A percentile compares a stretch with the other conserved stretches of the same genome.
Evolutionary conservation across 1,140 invertebrate genomes (phyloP).

Genomic region (Drosophila mayri): DNA sequence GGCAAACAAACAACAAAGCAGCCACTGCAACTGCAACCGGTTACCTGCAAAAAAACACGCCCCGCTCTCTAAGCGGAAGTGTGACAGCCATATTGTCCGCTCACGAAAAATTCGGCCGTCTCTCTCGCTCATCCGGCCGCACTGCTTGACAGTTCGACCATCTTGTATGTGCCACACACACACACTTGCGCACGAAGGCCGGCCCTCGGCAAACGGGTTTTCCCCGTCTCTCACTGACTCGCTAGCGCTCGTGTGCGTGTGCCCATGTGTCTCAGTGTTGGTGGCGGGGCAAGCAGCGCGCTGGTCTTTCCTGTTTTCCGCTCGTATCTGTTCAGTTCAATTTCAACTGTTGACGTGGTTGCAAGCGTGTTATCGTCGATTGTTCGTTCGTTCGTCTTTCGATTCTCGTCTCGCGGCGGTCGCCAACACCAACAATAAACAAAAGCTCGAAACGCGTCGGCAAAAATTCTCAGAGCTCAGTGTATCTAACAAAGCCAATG

Average conservation of each 20-base stretch:
- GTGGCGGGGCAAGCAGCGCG: slow-evolving; percentile 39
- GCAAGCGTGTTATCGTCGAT: slow-evolving; percentile 57
- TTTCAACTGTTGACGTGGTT: slow-evolving; percentile 84
- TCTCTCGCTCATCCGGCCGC: slow-evolving; percentile 20
- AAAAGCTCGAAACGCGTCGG: slow-evolving; percentile 70
- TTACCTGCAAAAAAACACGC: slow-evolving; percentile 79
- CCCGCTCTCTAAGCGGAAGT: slow-evolving; percentile 61
- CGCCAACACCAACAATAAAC: slow-evolving; percentile 47
- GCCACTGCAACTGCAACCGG: slow-evolving; percentile 73
- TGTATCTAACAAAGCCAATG: slow-evolving; percentile 12
- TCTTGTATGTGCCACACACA: slow-evolving; percentile 74
- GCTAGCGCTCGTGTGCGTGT: slow-evolving; percentile 12
- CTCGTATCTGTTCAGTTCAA: slow-evolving; percentile 79
- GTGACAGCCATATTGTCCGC: slow-evolving; percentile 73
- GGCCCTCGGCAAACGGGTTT: slow-evolving; percentile 71
- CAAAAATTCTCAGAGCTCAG: slow-evolving; percentile 48
- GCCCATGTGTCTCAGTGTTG: slow-evolving; percentile 20
- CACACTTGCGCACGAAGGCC: slow-evolving; percentile 52
- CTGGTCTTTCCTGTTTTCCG: slow-evolving; percentile 77
- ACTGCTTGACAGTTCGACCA: slow-evolving; percentile 65
- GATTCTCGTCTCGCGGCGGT: slow-evolving; percentile 51
- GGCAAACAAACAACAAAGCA: slow-evolving; percentile 58
- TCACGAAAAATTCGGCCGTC: slow-evolving; percentile 18
- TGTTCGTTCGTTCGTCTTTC: slow-evolving; percentile 60
- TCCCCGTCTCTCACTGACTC: slow-evolving; percentile 16